Evolutionary conservation across 2,888 invertebrate species (phyloP).

Genomic region (Pseudococcus jackbeardsleyi): DNA sequence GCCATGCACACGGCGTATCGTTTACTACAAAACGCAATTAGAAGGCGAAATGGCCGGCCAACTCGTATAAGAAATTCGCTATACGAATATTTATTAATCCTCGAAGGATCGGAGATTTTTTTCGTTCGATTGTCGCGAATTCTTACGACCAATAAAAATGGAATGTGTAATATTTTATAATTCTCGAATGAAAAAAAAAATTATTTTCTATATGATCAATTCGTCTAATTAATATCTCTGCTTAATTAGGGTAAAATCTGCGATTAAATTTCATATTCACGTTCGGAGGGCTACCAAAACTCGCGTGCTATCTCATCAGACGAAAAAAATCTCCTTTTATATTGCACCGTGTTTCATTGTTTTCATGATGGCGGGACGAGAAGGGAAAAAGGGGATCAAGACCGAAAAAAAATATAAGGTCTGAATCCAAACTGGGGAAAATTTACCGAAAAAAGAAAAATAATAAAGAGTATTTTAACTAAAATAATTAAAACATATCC

Average conservation of each 20-base stretch:
- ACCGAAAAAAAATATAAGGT: conserved; percentile 16
- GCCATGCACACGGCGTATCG: background rate
- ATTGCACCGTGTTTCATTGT: conserved; percentile 40
- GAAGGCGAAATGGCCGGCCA: conserved; percentile 23
- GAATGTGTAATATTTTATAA: conserved; percentile 6
- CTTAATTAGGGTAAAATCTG: background rate
- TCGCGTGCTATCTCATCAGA: background rate
- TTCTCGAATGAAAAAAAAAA: background rate
- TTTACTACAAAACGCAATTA: background rate
- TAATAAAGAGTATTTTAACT: conserved; percentile 37
- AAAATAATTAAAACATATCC: conserved; percentile 64
- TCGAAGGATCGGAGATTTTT: background rate
- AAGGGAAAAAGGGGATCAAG: background rate
- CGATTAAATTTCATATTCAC: background rate
- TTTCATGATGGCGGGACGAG: background rate
- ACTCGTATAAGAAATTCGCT: conserved; percentile 14
- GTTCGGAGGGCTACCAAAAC: background rate
- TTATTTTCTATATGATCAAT: background rate
- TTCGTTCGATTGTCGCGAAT: background rate
- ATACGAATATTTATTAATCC: background rate
- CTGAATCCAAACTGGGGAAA: background rate
- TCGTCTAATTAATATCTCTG: background rate
- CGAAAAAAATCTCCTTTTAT: conserved; percentile 8
- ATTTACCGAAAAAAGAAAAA: conserved; percentile 12
- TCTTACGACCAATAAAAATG: background rate